Evolutionary conservation across 2,113 vertebrate genomes (phyloP), one percentile per base, ranked within the genome.

Genomic region (Ondatra zibethicus): DNA sequence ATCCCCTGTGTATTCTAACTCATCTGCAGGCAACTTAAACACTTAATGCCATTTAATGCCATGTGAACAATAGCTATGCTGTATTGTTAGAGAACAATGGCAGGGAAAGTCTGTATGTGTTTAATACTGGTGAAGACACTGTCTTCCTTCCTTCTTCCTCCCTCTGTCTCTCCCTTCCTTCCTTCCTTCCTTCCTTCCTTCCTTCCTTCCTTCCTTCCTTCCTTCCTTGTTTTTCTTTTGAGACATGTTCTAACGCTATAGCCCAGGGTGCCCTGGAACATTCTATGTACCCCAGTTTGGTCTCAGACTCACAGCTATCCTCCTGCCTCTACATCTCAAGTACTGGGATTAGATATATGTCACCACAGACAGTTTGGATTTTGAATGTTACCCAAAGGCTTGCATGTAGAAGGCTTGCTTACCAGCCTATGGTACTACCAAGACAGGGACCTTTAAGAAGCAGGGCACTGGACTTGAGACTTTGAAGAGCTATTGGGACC

Each of bases 131-230:
- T 27, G 14, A 33, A 47, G n/a, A 7, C 8, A 55, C 39, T 52
- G 27, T 11, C 7, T 78, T 1, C 4, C 29, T 78, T 4, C 47
- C 31, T 78, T 0, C 29, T n/a, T n/a, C n/a, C n/a, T n/a, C n/a
- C n/a, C n/a, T n/a, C n/a, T n/a, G n/a, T n/a, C n/a, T n/a, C 27
- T 78, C 3, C 7, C 3, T 80, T 4, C 16, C 31, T 52, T 0
- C 50, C 1, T 36, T 36, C 1, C 33, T 11, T 31, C 66, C 66
- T 68, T 6, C 66, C 5, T 36, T 14, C 31, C 33, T 42, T 11
- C n/a, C 7, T 25, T 14, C 5, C 5, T 50, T 17, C 3, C 47
- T 36, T 27, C 33, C 66, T 68, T 33, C 31, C 31, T 68, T 33
- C 33, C 66, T 27, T 25, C 21, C 17, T 25, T 25, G 12, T 61